Conservation (phyloP, 2,113 vertebrate species). For the Aviceda subcristata region DNA sequence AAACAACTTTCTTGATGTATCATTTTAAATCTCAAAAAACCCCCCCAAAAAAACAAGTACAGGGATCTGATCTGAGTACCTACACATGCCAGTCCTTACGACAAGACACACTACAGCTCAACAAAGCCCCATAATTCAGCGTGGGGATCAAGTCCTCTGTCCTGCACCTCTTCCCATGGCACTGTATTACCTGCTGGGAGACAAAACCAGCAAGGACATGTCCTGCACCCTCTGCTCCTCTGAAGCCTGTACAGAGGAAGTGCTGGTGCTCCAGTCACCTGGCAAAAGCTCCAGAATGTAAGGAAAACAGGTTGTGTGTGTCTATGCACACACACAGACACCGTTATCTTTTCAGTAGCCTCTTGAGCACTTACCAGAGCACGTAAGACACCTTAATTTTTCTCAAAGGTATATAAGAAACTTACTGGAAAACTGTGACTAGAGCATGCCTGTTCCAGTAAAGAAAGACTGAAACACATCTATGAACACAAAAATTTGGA, state of each 20-base stretch:
- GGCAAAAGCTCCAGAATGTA: background rate
- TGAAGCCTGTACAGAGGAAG: background rate
- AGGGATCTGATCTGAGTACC: fast-evolving
- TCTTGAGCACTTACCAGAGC: background rate
- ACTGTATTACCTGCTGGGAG: fast-evolving
- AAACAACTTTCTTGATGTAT: fast-evolving
- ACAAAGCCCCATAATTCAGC: fast-evolving
- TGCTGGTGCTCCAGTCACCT: background rate
- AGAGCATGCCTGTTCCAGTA: background rate
- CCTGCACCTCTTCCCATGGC: background rate
- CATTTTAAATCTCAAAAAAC: background rate
- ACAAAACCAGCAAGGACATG: fast-evolving
- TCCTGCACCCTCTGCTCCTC: background rate
- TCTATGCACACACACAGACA: fast-evolving
- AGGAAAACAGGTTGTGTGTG: fast-evolving
- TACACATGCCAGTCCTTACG: fast-evolving
- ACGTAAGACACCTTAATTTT: fast-evolving
- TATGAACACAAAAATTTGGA: too few species aligned
- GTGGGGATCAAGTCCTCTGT: fast-evolving
- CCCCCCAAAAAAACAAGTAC: fast-evolving
- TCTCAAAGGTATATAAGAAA: background rate
- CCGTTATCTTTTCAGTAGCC: background rate
- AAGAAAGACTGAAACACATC: background rate
- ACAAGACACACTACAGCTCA: fast-evolving
- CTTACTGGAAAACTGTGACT: too few species aligned